Conservation (phyloP, 1,140 invertebrate species). For the Cyclargus thomasi region DNA sequence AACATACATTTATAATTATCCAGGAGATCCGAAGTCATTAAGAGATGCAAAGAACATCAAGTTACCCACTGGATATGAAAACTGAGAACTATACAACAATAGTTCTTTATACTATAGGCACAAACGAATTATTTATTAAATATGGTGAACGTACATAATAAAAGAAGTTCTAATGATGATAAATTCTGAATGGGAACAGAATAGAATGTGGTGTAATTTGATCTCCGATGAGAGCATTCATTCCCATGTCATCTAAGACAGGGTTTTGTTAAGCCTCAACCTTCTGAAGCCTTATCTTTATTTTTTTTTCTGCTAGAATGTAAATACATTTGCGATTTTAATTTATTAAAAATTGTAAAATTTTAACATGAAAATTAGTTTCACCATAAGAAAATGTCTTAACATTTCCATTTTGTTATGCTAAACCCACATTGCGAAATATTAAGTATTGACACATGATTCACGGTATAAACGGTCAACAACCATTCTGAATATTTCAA, state of each 20-base stretch:
- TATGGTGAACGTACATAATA: too few relatives aligned
- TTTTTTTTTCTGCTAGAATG: too few relatives aligned
- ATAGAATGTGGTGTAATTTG: neutral
- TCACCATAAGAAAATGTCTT: neutral
- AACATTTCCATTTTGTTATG: neutral
- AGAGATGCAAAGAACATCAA: too few relatives aligned
- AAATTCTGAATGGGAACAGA: neutral
- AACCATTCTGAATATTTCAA: conserved; percentile 56
- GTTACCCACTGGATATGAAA: too few relatives aligned
- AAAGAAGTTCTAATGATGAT: neutral
- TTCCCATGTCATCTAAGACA: neutral
- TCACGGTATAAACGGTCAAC: conserved; percentile 43
- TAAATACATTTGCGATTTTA: too few relatives aligned
- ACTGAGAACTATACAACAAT: too few relatives aligned
- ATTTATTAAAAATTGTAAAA: neutral
- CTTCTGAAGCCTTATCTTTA: too few relatives aligned
- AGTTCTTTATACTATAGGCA: too few relatives aligned
- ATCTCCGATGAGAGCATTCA: neutral
- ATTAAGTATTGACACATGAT: conserved; percentile 32
- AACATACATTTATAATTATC: too few relatives aligned
- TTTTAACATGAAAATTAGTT: neutral
- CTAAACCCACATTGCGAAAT: neutral
- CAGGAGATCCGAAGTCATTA: too few relatives aligned
- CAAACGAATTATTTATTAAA: too few relatives aligned
- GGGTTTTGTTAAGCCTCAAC: too few relatives aligned